phyloP scores from a whole-genome alignment of 2,113 vertebrate species.

The Leptobrachium ailaonicum region DNA sequence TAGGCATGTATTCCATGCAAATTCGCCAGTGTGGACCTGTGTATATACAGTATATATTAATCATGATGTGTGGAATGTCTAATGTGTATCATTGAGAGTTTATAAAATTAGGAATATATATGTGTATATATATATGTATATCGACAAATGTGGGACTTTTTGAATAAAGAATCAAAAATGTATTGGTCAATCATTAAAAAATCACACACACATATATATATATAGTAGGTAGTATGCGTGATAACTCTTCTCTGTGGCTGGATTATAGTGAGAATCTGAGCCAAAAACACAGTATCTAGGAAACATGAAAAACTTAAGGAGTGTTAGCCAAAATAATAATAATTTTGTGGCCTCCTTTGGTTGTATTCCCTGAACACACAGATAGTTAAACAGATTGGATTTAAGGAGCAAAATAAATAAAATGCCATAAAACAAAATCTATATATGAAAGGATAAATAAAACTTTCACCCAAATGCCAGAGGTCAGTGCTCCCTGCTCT shows the following conservation, averaged over 20 bases:
- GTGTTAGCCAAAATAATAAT: slow-evolving; percentile 52
- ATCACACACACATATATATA: not conserved
- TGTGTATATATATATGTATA: slow-evolving; percentile 6
- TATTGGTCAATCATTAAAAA: not conserved
- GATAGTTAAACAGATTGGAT: slow-evolving; percentile 42
- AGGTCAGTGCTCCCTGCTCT: not conserved
- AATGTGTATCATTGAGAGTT: not conserved
- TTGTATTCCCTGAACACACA: slow-evolving; percentile 44
- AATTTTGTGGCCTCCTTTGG: slow-evolving; percentile 40
- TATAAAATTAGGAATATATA: not conserved
- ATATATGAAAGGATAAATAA: not conserved
- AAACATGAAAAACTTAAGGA: slow-evolving; percentile 57
- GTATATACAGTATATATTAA: not conserved
- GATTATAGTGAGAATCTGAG: slow-evolving; percentile 56
- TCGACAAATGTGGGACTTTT: not conserved
- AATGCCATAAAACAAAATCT: not conserved
- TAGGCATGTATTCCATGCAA: too few species aligned
- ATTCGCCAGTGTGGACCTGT: too few species aligned
- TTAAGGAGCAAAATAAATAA: slow-evolving; percentile 11
- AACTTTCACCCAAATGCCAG: not conserved
- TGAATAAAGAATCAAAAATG: too few species aligned
- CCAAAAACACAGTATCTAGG: slow-evolving; percentile 64
- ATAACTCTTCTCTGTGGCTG: slow-evolving; percentile 54
- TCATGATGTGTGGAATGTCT: not conserved
- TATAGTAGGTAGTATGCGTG: slow-evolving; percentile 48